phyloP scores from a whole-genome alignment of 2,797 vertebrate species.

The Chaetodon trifasciatus region DNA sequence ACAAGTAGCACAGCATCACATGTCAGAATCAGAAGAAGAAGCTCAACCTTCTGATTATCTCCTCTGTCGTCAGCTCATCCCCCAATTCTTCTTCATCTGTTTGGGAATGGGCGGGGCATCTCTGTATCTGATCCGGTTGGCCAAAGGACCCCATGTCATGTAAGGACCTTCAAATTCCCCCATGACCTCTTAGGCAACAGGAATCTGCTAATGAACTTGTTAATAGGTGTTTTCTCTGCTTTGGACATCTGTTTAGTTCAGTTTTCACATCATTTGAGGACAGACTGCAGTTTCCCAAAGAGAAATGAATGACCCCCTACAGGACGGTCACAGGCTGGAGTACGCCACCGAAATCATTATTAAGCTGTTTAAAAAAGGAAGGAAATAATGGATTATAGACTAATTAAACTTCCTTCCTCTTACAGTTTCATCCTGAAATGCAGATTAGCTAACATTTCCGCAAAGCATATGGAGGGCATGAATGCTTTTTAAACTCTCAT shows the following conservation, averaged over 20 bases:
- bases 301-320: neutral
- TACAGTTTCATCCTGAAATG: constrained; percentile 11
- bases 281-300: neutral
- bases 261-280: neutral
- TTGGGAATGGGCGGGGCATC: constrained; percentile 91
- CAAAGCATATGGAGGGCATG: neutral
- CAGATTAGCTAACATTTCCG: constrained; percentile 31
- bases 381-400: neutral
- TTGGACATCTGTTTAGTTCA: constrained; percentile 6
- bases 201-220: neutral
- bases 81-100: constrained; percentile 93
- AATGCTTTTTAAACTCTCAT: neutral
- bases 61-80: constrained; percentile 87
- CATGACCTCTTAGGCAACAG: neutral
- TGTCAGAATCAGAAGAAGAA: neutral
- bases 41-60: neutral
- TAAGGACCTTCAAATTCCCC: constrained; percentile 73
- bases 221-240: neutral
- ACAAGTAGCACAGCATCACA: neutral
- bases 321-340: neutral
- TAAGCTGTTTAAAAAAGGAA: neutral
- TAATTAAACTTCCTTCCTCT: constrained; percentile 31
- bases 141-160: constrained; percentile 91
- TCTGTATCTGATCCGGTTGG: constrained; percentile 90
- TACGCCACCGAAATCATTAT: neutral